A percentile compares a stretch with the other conserved stretches of the same genome.
Evolutionary conservation across 1,140 invertebrate species (phyloP).

Genomic region (Sarcophaga bullata): DNA sequence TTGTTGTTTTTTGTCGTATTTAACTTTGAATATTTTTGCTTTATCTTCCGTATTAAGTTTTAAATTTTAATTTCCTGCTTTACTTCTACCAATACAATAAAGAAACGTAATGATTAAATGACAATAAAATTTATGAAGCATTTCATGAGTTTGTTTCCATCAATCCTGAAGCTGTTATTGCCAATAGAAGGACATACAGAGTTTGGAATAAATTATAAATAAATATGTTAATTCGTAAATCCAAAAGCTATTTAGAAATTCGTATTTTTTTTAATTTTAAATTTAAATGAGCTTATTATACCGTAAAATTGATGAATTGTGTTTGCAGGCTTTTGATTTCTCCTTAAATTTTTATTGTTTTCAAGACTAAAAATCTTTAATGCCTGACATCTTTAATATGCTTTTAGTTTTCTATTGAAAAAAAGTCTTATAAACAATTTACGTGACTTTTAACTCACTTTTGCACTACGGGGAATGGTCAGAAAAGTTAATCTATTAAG

Average conservation of each 20-base stretch:
- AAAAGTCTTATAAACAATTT: too few species aligned
- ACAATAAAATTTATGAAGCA: conserved; percentile 16
- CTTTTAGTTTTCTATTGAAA: too few species aligned
- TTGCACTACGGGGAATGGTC: too few species aligned
- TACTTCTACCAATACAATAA: too few species aligned
- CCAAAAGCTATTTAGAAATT: not conserved
- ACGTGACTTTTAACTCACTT: too few species aligned
- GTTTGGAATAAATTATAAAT: not conserved
- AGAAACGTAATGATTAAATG: not conserved
- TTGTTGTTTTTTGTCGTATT: not conserved
- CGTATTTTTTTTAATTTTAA: too few species aligned
- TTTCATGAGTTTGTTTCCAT: not conserved
- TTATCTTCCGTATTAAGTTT: not conserved
- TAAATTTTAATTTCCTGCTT: too few species aligned
- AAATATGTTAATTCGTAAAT: not conserved
- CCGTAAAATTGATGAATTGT: too few species aligned
- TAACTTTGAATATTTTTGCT: not conserved
- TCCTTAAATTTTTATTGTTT: not conserved
- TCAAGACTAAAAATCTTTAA: not conserved
- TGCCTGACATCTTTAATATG: too few species aligned
- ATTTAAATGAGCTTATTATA: too few species aligned
- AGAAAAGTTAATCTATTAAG: too few species aligned
- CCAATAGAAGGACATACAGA: not conserved
- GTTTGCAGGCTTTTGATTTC: too few species aligned
- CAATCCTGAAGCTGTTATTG: not conserved